These are phyloP conservation scores for Chamaea fasciata DNA, from an alignment of 2,113 vertebrate genomes.

Conservation along the genomic window DNA sequence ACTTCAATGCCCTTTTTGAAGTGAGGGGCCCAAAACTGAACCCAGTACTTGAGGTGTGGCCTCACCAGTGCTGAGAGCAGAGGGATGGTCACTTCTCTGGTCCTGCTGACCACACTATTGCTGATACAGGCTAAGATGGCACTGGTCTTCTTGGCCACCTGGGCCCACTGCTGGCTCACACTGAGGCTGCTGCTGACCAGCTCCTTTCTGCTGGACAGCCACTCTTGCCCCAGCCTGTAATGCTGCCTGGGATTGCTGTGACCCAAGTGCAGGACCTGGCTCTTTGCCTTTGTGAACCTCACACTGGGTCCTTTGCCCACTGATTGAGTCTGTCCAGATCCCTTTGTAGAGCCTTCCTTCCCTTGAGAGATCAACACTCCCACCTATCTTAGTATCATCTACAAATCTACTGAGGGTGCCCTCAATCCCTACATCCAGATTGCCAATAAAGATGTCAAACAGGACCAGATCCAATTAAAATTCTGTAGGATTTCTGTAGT, in stretches of 20 bases:
- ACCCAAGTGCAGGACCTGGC: not conserved
- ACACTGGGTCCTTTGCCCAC: not conserved
- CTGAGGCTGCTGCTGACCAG: accelerated
- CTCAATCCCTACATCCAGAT: not conserved
- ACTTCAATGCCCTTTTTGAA: not conserved
- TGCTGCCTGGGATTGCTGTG: accelerated
- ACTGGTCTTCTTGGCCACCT: no score
- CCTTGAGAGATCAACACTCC: accelerated
- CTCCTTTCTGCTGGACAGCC: not conserved
- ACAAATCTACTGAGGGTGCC: not conserved
- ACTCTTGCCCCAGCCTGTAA: not conserved
- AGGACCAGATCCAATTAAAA: not conserved
- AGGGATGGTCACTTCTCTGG: no score
- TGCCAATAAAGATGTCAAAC: not conserved
- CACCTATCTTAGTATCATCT: not conserved
- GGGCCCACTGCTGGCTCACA: no score
- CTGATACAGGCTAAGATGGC: no score
- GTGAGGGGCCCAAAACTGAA: not conserved
- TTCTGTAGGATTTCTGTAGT: not conserved
- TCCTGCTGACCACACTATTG: no score
- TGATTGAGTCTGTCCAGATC: not conserved
- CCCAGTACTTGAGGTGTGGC: no score
- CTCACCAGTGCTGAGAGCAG: no score
- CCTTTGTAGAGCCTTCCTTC: not conserved
- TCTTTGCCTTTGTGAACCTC: not conserved